Evolutionary conservation across 2,113 vertebrate species (phyloP).

Genomic region (Larimichthys crocea): DNA sequence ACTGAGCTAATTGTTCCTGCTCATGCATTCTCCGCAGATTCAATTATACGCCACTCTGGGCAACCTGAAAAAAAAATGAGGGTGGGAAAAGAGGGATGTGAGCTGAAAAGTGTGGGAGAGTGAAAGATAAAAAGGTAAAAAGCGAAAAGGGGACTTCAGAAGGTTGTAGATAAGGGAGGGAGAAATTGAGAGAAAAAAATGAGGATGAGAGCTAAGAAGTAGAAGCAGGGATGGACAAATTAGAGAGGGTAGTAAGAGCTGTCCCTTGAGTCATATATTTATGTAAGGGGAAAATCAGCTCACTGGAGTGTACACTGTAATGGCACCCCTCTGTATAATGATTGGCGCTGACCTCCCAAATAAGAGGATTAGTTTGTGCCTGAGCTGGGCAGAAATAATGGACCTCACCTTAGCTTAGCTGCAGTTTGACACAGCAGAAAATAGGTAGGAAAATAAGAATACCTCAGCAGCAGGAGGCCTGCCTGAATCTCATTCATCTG

Average conservation of each 20-base stretch:
- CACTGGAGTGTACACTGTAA: conserved; percentile 80
- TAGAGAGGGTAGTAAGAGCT: conserved; percentile 64
- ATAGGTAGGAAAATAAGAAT: conserved; percentile 61
- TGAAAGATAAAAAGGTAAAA: conserved; percentile 53
- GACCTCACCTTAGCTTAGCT: conserved; percentile 68
- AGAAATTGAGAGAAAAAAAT: conserved; percentile 37
- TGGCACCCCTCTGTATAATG: conserved; percentile 82
- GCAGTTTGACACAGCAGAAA: conserved; percentile 75
- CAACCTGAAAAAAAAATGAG: conserved; percentile 69
- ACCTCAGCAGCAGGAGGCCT: conserved; percentile 53
- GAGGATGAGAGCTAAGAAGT: conserved; percentile 42
- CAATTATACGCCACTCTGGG: conserved; percentile 84
- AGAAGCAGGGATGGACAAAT: conserved; percentile 55
- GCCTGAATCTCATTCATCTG: conserved; percentile 59
- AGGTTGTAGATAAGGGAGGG: conserved; percentile 55
- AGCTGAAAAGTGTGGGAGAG: conserved; percentile 56
- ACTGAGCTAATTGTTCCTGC: conserved; percentile 83
- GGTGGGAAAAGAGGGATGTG: conserved; percentile 56
- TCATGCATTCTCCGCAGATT: conserved; percentile 80
- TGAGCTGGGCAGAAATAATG: conserved; percentile 81
- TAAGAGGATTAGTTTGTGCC: conserved; percentile 82
- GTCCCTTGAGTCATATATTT: conserved; percentile 82
- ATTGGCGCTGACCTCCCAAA: conserved; percentile 83
- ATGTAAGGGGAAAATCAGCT: conserved; percentile 79
- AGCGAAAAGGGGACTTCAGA: conserved; percentile 37